Evolutionary conservation across 1,140 invertebrate genomes (phyloP).

Genomic region (Apis mellifera): DNA sequence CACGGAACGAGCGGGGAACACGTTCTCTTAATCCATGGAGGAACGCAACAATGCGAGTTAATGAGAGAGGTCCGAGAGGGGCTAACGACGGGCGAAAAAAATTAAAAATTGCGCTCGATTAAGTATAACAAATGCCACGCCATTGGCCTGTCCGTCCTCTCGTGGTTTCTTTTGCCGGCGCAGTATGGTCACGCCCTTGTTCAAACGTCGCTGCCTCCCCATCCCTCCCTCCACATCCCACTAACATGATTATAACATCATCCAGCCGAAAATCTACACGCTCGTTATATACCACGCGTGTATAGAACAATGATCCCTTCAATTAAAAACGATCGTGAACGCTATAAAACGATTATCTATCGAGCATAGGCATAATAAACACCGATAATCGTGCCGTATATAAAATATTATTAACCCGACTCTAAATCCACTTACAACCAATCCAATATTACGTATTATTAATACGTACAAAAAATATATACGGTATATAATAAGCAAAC

Average conservation of each 20-base stretch:
- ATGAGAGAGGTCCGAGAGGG: too few species aligned
- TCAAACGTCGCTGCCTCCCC: slow-evolving; percentile 51
- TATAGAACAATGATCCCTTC: slow-evolving; percentile 48
- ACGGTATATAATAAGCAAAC: too few species aligned
- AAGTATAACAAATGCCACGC: slow-evolving; percentile 51
- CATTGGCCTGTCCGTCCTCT: slow-evolving; percentile 45
- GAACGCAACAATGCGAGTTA: neutral
- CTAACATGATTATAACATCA: slow-evolving; percentile 63
- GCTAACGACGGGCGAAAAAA: slow-evolving; percentile 9
- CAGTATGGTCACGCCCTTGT: slow-evolving; percentile 59
- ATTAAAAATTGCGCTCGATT: slow-evolving; percentile 26
- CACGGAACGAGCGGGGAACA: neutral
- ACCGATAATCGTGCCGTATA: neutral
- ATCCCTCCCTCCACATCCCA: neutral
- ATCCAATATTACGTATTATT: too few species aligned
- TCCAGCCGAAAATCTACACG: slow-evolving; percentile 49
- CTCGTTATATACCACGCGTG: slow-evolving; percentile 55
- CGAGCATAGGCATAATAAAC: neutral
- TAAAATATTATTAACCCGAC: neutral
- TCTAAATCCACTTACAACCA: too few species aligned
- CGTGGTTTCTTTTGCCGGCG: slow-evolving; percentile 48
- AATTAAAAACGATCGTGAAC: slow-evolving; percentile 42
- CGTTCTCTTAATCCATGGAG: neutral
- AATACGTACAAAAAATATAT: too few species aligned
- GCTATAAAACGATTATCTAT: slow-evolving; percentile 19